A percentile compares a stretch with the other conserved stretches of the same genome.
phyloP scores from a whole-genome alignment of 2,113 vertebrate genomes.

The Eolophus roseicapilla region DNA sequence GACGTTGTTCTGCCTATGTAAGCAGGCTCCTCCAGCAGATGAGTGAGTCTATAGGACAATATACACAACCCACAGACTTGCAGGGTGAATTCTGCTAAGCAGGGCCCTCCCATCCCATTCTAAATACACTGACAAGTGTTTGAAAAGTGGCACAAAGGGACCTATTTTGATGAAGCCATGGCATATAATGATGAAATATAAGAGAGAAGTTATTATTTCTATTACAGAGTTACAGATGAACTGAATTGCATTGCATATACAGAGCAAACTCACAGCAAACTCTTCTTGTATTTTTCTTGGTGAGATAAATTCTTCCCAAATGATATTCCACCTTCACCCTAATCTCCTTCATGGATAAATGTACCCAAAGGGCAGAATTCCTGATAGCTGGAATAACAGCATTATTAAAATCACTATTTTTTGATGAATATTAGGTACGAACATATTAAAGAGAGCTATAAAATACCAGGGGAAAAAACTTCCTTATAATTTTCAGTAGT shows the following conservation, averaged over 20 bases:
- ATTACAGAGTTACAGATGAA: background rate
- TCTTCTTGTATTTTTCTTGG: background rate
- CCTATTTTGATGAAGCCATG: background rate
- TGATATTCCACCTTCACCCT: background rate
- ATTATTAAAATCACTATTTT: slow-evolving; percentile 52
- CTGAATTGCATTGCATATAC: background rate
- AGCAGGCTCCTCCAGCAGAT: background rate
- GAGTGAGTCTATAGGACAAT: accelerated
- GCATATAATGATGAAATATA: background rate
- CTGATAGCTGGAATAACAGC: slow-evolving; percentile 30
- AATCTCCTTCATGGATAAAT: background rate
- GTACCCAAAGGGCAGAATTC: slow-evolving; percentile 49
- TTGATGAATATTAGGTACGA: slow-evolving; percentile 31
- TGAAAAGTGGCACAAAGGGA: background rate
- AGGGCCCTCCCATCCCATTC: background rate
- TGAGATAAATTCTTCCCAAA: background rate
- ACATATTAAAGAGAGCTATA: background rate
- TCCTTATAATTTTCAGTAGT: slow-evolving; percentile 16
- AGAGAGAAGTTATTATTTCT: background rate
- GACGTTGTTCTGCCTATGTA: background rate
- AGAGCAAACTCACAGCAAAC: background rate
- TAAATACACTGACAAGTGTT: background rate
- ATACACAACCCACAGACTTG: accelerated
- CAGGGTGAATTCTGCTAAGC: background rate
- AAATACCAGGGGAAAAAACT: background rate